These are phyloP conservation scores for Macrobrachium rosenbergii DNA, from an alignment of 1,140 invertebrate species.

Conservation along the genomic window DNA sequence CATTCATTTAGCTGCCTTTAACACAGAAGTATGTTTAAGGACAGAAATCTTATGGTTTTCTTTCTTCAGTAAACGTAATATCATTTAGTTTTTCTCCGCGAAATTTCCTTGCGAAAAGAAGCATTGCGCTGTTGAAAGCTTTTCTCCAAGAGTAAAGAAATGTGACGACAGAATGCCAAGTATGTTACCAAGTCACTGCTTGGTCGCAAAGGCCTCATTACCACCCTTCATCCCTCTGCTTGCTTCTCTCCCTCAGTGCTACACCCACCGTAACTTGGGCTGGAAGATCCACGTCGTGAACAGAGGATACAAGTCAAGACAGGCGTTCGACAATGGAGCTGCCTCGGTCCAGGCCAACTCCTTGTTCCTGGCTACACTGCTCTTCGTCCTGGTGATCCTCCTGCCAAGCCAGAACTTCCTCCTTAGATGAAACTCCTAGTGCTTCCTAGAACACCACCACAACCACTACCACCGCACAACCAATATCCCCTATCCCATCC, in stretches of 20 bases:
- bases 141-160: no score
- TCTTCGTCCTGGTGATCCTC: neutral
- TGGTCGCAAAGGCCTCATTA: no score
- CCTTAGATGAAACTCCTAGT: slow-evolving; percentile 47
- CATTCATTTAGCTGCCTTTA: no score
- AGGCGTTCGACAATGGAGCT: slow-evolving; percentile 23
- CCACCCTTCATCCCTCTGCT: neutral
- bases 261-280: slow-evolving; percentile 89
- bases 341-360: neutral
- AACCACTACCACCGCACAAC: neutral
- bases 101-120: no score
- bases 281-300: slow-evolving; percentile 88
- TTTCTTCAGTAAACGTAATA: no score
- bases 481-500: neutral
- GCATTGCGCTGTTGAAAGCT: no score
- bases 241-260: slow-evolving; percentile 79
- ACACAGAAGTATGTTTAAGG: no score
- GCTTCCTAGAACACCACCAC: neutral
- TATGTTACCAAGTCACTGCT: neutral
- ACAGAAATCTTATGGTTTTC: no score
- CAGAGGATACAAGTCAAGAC: slow-evolving; percentile 39
- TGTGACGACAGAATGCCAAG: no score
- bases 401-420: neutral
- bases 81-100: no score
- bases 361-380: neutral